These are phyloP conservation scores for Zapus hudsonius DNA, from an alignment of 2,113 vertebrate species.

Conservation along the genomic window DNA sequence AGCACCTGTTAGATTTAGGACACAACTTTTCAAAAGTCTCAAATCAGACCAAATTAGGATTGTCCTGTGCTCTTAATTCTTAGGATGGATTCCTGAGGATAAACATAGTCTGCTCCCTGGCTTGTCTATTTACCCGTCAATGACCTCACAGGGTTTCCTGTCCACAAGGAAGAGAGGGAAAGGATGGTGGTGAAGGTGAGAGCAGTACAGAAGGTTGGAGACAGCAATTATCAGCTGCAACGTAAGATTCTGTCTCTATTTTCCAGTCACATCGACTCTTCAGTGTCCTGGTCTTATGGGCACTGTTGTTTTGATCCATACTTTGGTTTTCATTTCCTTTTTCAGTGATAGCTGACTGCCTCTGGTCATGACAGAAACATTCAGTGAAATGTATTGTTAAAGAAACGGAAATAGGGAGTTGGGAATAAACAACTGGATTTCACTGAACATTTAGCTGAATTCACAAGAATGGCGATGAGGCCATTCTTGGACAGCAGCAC, in stretches of 20 bases:
- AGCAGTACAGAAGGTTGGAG: background rate
- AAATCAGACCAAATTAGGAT: background rate
- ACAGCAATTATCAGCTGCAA: too few relatives aligned
- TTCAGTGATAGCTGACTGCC: background rate
- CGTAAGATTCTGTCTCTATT: background rate
- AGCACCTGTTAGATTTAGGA: background rate
- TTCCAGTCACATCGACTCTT: background rate
- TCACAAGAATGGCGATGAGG: conserved; percentile 13
- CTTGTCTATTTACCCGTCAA: background rate
- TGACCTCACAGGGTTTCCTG: background rate
- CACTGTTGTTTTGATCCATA: background rate
- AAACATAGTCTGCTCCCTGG: background rate
- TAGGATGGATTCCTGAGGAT: background rate
- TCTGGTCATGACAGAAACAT: background rate
- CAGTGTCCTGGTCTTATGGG: background rate
- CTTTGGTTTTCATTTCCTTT: background rate
- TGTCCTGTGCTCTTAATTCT: background rate
- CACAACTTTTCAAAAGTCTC: background rate
- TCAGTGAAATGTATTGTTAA: background rate
- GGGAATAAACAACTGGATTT: background rate
- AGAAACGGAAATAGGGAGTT: conserved; percentile 23
- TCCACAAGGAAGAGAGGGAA: background rate
- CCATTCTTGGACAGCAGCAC: background rate
- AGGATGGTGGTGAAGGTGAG: background rate
- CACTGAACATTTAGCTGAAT: conserved; percentile 24